Conservation (phyloP, 2,888 invertebrate species). For the Sinelater perroti region DNA sequence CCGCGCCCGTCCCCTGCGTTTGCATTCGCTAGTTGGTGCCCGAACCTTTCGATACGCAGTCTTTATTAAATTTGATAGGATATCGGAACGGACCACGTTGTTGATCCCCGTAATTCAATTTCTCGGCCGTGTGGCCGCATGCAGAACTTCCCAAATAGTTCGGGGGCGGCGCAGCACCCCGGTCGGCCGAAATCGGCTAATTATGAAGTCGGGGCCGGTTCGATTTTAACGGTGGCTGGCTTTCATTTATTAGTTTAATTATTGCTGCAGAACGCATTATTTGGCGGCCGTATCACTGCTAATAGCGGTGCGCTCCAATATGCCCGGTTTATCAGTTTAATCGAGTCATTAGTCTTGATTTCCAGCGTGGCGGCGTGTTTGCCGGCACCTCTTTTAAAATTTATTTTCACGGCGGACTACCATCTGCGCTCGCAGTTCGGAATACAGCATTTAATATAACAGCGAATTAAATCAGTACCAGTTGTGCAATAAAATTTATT, state of each 20-base stretch:
- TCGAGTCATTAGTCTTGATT: conserved; percentile 36
- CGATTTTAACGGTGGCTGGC: conserved; percentile 17
- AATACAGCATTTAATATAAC: too few relatives aligned
- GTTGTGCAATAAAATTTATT: too few relatives aligned
- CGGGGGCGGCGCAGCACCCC: too few relatives aligned
- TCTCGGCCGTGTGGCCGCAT: conserved; percentile 27
- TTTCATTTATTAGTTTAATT: conserved; percentile 39
- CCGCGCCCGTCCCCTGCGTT: conserved; percentile 8
- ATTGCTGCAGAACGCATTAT: conserved; percentile 33
- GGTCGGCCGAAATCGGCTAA: conserved; percentile 13
- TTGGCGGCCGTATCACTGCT: conserved; percentile 31
- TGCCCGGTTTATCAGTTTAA: conserved; percentile 38
- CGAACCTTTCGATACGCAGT: conserved; percentile 21
- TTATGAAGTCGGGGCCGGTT: conserved; percentile 19
- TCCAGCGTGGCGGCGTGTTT: conserved; percentile 12
- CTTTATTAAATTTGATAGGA: conserved; percentile 29
- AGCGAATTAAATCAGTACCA: too few relatives aligned
- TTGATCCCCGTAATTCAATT: conserved; percentile 34
- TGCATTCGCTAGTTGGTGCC: conserved; percentile 17
- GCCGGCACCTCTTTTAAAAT: conserved; percentile 1
- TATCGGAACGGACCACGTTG: conserved; percentile 22
- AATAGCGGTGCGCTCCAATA: conserved; percentile 31
- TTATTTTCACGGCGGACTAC: too few relatives aligned
- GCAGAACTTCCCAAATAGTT: conserved; percentile 31
- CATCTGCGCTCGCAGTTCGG: too few relatives aligned